Evolutionary conservation across 2,113 vertebrate species (phyloP), one percentile per base, ranked within the genome.

Genomic region (Lasiurus borealis): DNA sequence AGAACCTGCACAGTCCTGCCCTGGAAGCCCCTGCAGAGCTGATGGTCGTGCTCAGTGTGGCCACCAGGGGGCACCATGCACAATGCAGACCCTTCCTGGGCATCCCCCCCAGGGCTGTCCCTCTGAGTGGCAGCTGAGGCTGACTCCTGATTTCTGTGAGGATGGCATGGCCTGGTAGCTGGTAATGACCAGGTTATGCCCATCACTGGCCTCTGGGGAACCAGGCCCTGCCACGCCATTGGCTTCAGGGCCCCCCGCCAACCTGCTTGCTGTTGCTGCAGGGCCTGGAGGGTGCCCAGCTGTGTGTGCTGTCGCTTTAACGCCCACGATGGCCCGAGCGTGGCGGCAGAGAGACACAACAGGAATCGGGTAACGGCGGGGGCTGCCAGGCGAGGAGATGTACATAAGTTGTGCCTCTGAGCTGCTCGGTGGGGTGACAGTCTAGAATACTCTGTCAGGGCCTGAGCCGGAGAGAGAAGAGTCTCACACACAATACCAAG

Each of bases 1-100:
- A 62, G 44, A 73, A 29, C 27, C 5, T 0, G 13, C 21, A 0
- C 12, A 19, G 87, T 14, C 2, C 36, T 0, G 1, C 9, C 25
- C 82, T 31, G 5, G 54, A 34, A 10, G 7, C 27, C 2, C 14
- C 54, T 1, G 0, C 40, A 6, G 1, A 25, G 36, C 66, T 15
- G 80, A 4, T 1, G 0, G 48, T 10, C 0, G 4, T 0, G 34
- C 29, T 57, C 52, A 7, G 31, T 3, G 2, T 29, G 3, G 3
- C 2, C 27, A 0, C 89, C 48, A 46, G 23, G 85, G 64, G 85
- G 11, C 0, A 2, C 84, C 4, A 4, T 9, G 15, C 2, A 0
- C 48, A 1, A 4, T 5, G 23, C 34, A 54, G 80, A 77, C 8
- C 40, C 9, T 8, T 40, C 82, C 25, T n/a, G 2, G n/a, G 64